A percentile compares a stretch with the other conserved stretches of the same genome.
Evolutionary conservation across 2,113 vertebrate genomes (phyloP).

Genomic region (Castor canadensis): DNA sequence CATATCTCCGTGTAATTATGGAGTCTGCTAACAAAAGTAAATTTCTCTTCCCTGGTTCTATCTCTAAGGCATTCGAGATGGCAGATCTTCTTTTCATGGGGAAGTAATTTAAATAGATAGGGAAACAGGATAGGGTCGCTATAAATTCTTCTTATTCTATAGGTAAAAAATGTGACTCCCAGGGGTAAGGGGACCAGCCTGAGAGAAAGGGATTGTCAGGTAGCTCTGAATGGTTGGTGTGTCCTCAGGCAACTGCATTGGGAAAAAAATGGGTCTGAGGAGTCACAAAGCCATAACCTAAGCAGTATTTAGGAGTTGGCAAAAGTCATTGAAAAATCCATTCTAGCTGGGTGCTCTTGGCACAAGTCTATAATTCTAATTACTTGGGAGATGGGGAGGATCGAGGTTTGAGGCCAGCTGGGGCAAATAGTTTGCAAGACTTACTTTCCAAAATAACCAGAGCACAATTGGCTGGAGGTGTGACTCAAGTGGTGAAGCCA

Average conservation of each 20-base stretch:
- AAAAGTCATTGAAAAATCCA: not conserved
- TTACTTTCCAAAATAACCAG: too few relatives aligned
- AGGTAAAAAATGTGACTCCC: slow-evolving; percentile 46
- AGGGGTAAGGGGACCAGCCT: not conserved
- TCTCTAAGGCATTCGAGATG: slow-evolving; percentile 69
- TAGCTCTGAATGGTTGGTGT: accelerated
- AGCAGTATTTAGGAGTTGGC: not conserved
- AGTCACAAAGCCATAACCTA: not conserved
- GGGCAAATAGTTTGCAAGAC: too few relatives aligned
- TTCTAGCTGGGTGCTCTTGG: too few relatives aligned
- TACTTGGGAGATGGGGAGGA: too few relatives aligned
- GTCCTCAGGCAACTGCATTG: not conserved
- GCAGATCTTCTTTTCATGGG: slow-evolving; percentile 64
- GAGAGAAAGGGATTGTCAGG: not conserved
- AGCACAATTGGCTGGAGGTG: too few relatives aligned
- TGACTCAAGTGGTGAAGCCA: too few relatives aligned
- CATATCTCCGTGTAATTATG: slow-evolving; percentile 73
- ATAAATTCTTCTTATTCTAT: slow-evolving; percentile 45
- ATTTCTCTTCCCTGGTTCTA: slow-evolving; percentile 65
- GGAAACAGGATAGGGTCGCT: slow-evolving; percentile 58
- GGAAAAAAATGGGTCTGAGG: not conserved
- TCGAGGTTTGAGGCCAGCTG: too few relatives aligned
- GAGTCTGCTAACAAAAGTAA: slow-evolving; percentile 72
- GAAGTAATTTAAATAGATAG: slow-evolving; percentile 77
- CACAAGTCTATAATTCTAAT: too few relatives aligned